Conservation (phyloP, 1,140 invertebrate genomes). For the Pseudoatta argentina region DNA sequence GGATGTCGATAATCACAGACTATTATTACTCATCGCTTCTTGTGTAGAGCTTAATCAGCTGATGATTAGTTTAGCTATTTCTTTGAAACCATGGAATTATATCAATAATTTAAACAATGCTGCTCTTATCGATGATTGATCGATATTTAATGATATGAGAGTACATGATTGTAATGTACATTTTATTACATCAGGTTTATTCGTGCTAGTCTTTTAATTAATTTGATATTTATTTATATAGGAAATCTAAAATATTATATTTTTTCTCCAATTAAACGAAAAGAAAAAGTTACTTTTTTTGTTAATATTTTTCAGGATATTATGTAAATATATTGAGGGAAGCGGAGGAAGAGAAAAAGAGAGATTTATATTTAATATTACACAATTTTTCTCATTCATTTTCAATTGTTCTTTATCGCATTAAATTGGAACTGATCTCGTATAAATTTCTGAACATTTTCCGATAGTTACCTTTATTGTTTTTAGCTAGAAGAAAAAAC, state of each 20-base stretch:
- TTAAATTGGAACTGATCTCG: background rate
- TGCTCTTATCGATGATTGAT: background rate
- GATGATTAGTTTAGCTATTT: conserved; percentile 27
- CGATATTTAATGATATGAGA: background rate
- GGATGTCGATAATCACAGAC: conserved; percentile 50
- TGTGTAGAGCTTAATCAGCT: conserved; percentile 24
- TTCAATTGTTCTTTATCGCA: background rate
- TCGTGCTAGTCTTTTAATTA: background rate
- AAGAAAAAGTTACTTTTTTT: background rate
- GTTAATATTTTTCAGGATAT: background rate
- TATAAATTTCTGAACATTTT: background rate
- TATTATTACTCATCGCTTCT: conserved; percentile 55
- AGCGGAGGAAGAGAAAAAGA: background rate
- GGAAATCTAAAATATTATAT: background rate
- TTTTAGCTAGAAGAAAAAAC: background rate
- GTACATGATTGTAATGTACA: background rate
- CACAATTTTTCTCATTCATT: too few relatives aligned
- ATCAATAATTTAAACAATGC: background rate
- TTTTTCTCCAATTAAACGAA: background rate
- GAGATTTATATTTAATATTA: background rate
- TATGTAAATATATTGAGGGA: background rate
- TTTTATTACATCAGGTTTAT: background rate
- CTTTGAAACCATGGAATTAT: conserved; percentile 12
- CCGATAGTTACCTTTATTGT: background rate
- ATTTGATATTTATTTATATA: background rate